Evolutionary conservation across 2,888 invertebrate species (phyloP).

Genomic region (Agelastica alni): DNA sequence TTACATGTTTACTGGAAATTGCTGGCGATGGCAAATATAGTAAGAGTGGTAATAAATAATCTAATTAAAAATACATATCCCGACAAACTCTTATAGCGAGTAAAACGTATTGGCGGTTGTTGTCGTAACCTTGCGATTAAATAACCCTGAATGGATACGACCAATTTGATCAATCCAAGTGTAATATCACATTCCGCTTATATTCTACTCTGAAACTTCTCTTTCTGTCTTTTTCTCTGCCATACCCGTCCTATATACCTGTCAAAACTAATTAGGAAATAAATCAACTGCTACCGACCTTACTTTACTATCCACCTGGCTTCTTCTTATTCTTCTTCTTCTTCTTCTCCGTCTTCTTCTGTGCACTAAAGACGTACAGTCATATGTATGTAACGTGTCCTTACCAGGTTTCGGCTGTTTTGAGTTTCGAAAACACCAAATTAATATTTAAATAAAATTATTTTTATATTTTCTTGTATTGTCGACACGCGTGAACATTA

Average conservation of each 20-base stretch:
- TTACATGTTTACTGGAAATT: no score
- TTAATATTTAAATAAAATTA: no score
- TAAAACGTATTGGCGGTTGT: no score
- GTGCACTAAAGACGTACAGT: background rate
- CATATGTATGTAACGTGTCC: background rate
- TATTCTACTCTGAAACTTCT: constrained; percentile 40
- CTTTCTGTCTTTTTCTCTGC: constrained; percentile 35
- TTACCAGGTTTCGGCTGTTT: no score
- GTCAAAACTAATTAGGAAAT: constrained; percentile 57
- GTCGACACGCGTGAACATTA: no score
- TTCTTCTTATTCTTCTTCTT: constrained; percentile 9
- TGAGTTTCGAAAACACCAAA: no score
- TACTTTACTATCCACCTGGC: constrained; percentile 40
- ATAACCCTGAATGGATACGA: constrained; percentile 35
- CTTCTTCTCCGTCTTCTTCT: background rate
- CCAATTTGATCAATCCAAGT: constrained; percentile 47
- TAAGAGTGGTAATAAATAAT: no score
- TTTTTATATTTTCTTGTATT: no score
- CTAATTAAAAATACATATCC: no score
- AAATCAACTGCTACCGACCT: constrained; percentile 50
- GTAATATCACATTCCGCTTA: constrained; percentile 46
- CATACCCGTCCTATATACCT: constrained; percentile 55
- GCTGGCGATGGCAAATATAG: no score
- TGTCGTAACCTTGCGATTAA: background rate
- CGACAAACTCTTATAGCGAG: no score